Conservation (phyloP, 2,888 invertebrate genomes). For the Trachelus iudaicus region DNA sequence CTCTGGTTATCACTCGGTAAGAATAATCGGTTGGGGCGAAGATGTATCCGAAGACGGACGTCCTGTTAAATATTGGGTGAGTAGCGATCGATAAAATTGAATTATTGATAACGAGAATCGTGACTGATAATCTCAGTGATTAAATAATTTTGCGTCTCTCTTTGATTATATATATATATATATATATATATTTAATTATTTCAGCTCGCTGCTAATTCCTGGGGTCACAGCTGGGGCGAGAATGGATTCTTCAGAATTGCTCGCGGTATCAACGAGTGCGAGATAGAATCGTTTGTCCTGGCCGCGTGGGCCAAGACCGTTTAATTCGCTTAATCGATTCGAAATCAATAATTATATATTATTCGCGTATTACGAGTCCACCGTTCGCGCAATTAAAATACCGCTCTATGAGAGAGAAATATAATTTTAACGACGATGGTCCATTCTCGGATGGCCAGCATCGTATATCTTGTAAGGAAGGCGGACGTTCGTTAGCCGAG, state of each 20-base stretch:
- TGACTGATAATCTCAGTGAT: neutral
- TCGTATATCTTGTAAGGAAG: no score
- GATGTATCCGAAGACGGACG: slow-evolving; percentile 69
- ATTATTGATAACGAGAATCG: neutral
- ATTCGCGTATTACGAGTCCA: neutral
- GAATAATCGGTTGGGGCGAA: slow-evolving; percentile 93
- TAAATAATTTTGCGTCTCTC: no score
- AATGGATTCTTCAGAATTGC: slow-evolving; percentile 89
- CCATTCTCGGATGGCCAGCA: neutral
- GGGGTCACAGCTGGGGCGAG: slow-evolving; percentile 94
- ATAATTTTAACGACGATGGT: neutral
- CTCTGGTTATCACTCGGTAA: slow-evolving; percentile 88
- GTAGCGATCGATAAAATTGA: slow-evolving; percentile 40
- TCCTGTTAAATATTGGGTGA: slow-evolving; percentile 87
- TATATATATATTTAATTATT: slow-evolving; percentile 47
- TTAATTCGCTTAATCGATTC: neutral
- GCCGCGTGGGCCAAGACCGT: slow-evolving; percentile 78
- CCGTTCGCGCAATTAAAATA: neutral
- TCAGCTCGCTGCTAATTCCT: slow-evolving; percentile 93
- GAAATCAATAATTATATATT: neutral
- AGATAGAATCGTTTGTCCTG: slow-evolving; percentile 90
- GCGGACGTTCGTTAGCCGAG: no score
- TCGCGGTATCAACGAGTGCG: slow-evolving; percentile 87
- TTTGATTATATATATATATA: no score
- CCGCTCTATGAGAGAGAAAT: neutral